phyloP scores from a whole-genome alignment of 2,888 invertebrate species.

The Hyposoter dolosus region DNA sequence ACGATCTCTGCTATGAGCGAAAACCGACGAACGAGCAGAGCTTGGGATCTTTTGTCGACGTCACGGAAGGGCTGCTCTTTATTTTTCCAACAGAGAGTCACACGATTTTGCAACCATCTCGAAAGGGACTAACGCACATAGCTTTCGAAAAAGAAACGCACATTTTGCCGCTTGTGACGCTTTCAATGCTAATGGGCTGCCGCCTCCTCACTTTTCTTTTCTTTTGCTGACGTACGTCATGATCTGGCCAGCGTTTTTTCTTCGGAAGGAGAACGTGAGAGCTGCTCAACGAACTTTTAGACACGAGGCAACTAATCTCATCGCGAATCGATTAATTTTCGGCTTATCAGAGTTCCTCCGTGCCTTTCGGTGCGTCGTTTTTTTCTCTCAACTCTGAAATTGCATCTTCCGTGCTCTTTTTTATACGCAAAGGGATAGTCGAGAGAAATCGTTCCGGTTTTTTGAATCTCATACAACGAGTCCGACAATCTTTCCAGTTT shows the following conservation, averaged over 20 bases:
- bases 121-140: conserved; percentile 49
- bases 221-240: conserved; percentile 64
- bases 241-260: conserved; percentile 35
- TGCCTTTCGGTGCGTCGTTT: not conserved
- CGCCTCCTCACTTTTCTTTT: conserved; percentile 27
- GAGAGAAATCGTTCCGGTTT: conserved; percentile 44
- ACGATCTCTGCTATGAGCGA: not conserved
- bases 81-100: conserved; percentile 72
- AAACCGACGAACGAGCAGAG: conserved; percentile 3
- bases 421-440: not conserved
- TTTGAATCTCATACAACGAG: conserved; percentile 16
- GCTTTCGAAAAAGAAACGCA: conserved; percentile 38
- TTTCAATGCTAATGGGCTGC: conserved; percentile 59
- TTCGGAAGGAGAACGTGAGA: conserved; percentile 56
- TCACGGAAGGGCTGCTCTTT: conserved; percentile 70
- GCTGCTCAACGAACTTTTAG: conserved; percentile 26
- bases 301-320: conserved; percentile 2
- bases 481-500: not conserved
- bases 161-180: conserved; percentile 40
- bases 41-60: conserved; percentile 61
- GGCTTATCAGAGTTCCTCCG: conserved; percentile 52
- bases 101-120: conserved; percentile 73
- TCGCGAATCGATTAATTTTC: conserved; percentile 62
- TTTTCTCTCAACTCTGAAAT: not conserved
- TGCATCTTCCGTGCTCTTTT: conserved; percentile 9